Base-by-base conservation (phyloP, 2,888 invertebrate genomes). In the Habroteleia sp. region DNA sequence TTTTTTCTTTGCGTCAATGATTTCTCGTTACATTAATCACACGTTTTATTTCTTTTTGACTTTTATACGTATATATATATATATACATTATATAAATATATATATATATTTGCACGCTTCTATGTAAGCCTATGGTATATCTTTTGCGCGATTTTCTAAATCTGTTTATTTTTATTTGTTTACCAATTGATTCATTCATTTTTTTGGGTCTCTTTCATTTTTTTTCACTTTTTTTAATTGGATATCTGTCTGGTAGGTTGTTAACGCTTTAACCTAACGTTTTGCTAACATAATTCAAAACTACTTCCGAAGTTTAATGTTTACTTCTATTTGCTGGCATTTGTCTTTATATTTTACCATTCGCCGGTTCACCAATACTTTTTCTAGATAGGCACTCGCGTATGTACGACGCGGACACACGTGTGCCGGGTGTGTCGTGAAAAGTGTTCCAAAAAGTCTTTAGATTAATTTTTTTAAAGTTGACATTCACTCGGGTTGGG, bases 231-330 rank as follows among this genome's bases (percentile, higher is more conserved):
- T 75, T 69, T 77, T 71, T 77, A n/a, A 76, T 71, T 78, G 56
- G 74, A 79, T 79, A 79, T 81, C 75, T 84, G 80, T 84, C 82
- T 84, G 79, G 84, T 86, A 86, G 84, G 82, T 85, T 86, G 83
- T 85, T 84, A 82, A 84, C 81, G 85, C 86, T 85, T 86, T 82
- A 71, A 84, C 74, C 81, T 85, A 84, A 86, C 85, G 82, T 84
- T 83, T 81, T 80, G 85, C 85, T 86, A 86, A 87, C 84, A 84
- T 76, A 63, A 80, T 72, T 74, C 77, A 44, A 76, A 71, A 65
- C 44, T 66, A 75, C 69, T 63, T 71, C 52, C 72, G 60, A 68
- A 74, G 63, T 74, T 79, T 73, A 77, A 77, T 80, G 77, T 81
- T 78, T 78, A 78, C 77, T 65, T 79, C 65, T 77, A 72, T 74